Evolutionary conservation across 2,888 invertebrate species (phyloP).

Genomic region (Pristionchus entomophagus): DNA sequence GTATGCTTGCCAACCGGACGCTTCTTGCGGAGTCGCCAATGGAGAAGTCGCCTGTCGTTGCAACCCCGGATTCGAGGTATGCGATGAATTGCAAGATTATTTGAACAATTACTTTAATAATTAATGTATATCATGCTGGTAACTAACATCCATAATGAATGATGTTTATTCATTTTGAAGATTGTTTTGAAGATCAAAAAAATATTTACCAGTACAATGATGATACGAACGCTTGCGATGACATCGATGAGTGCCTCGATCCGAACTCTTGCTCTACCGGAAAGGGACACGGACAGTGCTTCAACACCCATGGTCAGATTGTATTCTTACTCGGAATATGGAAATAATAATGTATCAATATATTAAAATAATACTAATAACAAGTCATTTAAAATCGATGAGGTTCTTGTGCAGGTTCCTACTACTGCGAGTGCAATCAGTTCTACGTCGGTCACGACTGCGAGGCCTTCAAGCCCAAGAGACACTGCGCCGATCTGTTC

Average conservation of each 20-base stretch:
- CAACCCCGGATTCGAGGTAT: slow-evolving; percentile 60
- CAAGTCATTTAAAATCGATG: too few species aligned
- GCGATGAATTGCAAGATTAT: not conserved
- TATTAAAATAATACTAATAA: too few species aligned
- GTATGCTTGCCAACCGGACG: slow-evolving; percentile 60
- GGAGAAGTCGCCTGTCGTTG: slow-evolving; percentile 58
- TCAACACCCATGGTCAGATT: slow-evolving; percentile 81
- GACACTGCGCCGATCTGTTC: slow-evolving; percentile 69
- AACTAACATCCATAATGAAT: too few species aligned
- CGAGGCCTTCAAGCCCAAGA: slow-evolving; percentile 58
- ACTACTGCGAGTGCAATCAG: slow-evolving; percentile 79
- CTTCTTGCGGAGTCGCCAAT: slow-evolving; percentile 52
- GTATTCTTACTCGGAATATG: too few species aligned
- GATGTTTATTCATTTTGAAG: too few species aligned
- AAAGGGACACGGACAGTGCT: slow-evolving; percentile 82
- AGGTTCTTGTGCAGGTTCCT: slow-evolving; percentile 80
- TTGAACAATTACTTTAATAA: not conserved
- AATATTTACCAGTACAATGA: slow-evolving; percentile 20
- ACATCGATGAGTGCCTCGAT: slow-evolving; percentile 65
- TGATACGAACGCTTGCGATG: slow-evolving; percentile 59
- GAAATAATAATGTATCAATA: too few species aligned
- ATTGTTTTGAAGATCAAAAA: too few species aligned
- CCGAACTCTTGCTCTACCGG: slow-evolving; percentile 75
- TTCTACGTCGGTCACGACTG: slow-evolving; percentile 63
- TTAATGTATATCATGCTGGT: too few species aligned